Evolutionary conservation across 2,113 vertebrate genomes (phyloP).

Genomic region (Varanus salvator): DNA sequence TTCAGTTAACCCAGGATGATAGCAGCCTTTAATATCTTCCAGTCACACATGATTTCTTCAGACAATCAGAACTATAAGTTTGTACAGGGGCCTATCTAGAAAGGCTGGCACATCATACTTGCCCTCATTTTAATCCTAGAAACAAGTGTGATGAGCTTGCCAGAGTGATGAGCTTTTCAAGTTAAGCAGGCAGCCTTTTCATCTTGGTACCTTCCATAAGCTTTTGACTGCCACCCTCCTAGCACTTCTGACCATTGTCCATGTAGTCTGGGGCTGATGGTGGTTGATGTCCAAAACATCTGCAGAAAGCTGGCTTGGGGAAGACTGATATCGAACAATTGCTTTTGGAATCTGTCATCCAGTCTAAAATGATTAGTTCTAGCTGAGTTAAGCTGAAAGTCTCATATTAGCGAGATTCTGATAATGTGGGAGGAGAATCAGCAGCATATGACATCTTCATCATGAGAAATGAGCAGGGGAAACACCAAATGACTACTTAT

Average conservation of each 20-base stretch:
- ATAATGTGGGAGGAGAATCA: not conserved
- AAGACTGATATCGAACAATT: not conserved
- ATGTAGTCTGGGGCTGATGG: too few relatives aligned
- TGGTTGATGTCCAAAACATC: too few relatives aligned
- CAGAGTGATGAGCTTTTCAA: conserved; percentile 40
- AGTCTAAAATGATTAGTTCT: not conserved
- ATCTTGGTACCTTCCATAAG: not conserved
- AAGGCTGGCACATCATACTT: not conserved
- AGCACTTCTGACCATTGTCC: too few relatives aligned
- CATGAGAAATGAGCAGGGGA: not conserved
- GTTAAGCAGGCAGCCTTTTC: conserved; percentile 21
- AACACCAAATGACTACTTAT: conserved; percentile 34
- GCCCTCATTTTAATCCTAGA: not conserved
- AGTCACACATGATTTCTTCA: not conserved
- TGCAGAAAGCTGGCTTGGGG: not conserved
- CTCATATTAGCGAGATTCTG: not conserved
- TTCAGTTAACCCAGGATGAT: too few relatives aligned
- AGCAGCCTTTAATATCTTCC: not conserved
- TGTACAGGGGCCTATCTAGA: not conserved
- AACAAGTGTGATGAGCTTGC: too few relatives aligned
- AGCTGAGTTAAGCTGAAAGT: not conserved
- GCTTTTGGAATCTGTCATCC: not conserved
- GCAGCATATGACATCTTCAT: conserved; percentile 9
- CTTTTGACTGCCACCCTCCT: not conserved
- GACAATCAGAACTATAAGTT: not conserved